Base-by-base conservation (phyloP, 2,888 invertebrate genomes). In the Salpingus planirostris region DNA sequence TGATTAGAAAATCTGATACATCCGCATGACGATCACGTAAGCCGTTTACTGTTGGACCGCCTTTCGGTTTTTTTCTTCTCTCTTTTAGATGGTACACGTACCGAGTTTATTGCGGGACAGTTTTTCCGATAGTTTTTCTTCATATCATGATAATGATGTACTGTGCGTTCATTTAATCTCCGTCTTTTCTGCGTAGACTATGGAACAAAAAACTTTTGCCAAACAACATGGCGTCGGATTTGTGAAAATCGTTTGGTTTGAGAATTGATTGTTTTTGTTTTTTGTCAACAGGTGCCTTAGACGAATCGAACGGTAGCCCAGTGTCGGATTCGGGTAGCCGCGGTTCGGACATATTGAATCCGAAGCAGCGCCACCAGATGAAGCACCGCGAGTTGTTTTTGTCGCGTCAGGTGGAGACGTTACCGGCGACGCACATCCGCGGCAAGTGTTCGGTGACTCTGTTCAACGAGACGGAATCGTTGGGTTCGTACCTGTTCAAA, bases 371-470 rank as follows among this genome's bases (percentile, higher is more conserved):
- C 57, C 92, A 95, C 70, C 92, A 93, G 69, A 80, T 96, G 66
- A 92, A 92, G 67, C 97, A 98, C 67, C 80, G 96, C 57, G 98
- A 98, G 70, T 74, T 99, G 60, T 98, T 98, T 73, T 77, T 98
- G 48, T 96, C 97, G 28, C 81, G 97, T 54, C 89, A 90, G 74
- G 90, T 95, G 57, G 97, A 99, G 70, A 96, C 95, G 38, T 74
- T 98, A 66, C 95, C 97, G 40, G 97, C 97, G 50, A 97, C 96
- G 40, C 92, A 96, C 72, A 99, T 99, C 59, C 80, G 98, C 62
- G 98, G 96, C 67, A 98, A 98, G 76, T 99, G 98, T 73, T 86
- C 89, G 53, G 98, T 99, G 55, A 96, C 96, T 51, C 76, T 98
- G 56, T 83, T 98, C 69, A 97, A 97, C 73, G 98, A 98, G 75